A percentile compares a stretch with the other conserved stretches of the same genome.
These are phyloP conservation scores for Aphidius gifuensis DNA, from an alignment of 1,140 invertebrate genomes.

Conservation along the genomic window DNA sequence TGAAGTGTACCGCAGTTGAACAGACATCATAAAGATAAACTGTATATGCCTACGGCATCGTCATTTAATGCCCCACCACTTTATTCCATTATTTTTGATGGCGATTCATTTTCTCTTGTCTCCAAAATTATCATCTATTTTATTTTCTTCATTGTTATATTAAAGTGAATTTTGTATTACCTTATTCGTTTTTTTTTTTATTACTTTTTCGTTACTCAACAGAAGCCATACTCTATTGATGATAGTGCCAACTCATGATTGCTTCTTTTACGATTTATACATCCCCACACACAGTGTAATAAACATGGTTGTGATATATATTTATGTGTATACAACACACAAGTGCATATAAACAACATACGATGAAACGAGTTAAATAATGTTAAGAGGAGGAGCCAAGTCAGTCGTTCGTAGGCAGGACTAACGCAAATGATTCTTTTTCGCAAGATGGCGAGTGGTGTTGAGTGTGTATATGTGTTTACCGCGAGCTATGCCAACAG, in stretches of 20 bases:
- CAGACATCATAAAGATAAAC: conserved; percentile 57
- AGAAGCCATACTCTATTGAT: neutral
- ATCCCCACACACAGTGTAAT: conserved; percentile 43
- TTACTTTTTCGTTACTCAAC: too few species aligned
- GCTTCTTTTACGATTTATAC: conserved; percentile 51
- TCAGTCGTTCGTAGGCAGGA: conserved; percentile 56
- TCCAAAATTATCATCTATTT: conserved; percentile 3
- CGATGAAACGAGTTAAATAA: too few species aligned
- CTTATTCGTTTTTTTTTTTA: too few species aligned
- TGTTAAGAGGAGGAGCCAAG: conserved; percentile 53
- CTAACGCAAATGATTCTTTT: conserved; percentile 56
- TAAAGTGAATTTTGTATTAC: neutral
- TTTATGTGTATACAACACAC: conserved; percentile 30
- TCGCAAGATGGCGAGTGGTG: conserved; percentile 55
- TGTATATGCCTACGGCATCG: conserved; percentile 49
- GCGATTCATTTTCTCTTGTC: conserved; percentile 27
- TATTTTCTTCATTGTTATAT: conserved; percentile 18
- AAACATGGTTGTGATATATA: conserved; percentile 55
- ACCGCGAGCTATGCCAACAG: too few species aligned
- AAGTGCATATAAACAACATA: too few species aligned
- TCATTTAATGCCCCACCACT: conserved; percentile 49
- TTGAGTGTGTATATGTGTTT: conserved; percentile 29
- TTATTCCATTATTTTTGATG: conserved; percentile 49
- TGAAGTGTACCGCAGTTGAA: conserved; percentile 50
- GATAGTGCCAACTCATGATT: conserved; percentile 11